These are phyloP conservation scores for Bucorvus abyssinicus DNA, from an alignment of 2,797 vertebrate genomes.

Conservation along the genomic window DNA sequence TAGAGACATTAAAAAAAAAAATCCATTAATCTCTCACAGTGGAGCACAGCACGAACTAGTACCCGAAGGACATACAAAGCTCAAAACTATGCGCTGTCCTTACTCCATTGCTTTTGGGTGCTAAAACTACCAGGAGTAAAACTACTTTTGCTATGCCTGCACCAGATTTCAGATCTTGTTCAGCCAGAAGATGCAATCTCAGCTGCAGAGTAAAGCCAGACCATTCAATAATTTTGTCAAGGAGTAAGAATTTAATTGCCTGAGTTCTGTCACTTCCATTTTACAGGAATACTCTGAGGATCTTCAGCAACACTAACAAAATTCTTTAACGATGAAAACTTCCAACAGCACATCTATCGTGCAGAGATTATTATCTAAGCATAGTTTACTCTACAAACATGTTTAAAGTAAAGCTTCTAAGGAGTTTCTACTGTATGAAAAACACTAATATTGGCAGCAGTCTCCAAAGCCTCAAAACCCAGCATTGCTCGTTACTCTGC, in stretches of 20 bases:
- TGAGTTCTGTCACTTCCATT: not conserved
- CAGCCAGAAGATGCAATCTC: not conserved
- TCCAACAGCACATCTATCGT: not conserved
- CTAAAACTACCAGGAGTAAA: not conserved
- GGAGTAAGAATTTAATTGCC: conserved; percentile 14
- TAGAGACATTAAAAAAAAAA: not conserved
- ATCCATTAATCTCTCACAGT: not conserved
- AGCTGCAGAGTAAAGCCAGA: not conserved
- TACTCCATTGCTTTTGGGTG: not conserved
- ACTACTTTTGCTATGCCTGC: not conserved
- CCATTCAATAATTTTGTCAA: not conserved
- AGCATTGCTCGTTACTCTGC: not conserved
- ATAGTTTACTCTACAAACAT: not conserved
- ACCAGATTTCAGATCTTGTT: not conserved
- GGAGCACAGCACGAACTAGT: not conserved
- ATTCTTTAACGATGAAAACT: not conserved
- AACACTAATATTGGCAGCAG: not conserved
- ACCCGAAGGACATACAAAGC: not conserved
- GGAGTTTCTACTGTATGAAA: not conserved
- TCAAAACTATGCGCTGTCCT: not conserved
- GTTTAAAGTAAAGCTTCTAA: not conserved
- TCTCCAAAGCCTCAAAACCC: not conserved
- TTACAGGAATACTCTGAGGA: not conserved
- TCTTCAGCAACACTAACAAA: not conserved
- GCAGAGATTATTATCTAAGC: not conserved